Conservation (phyloP, 2,888 invertebrate species). For the Homarus gammarus region DNA sequence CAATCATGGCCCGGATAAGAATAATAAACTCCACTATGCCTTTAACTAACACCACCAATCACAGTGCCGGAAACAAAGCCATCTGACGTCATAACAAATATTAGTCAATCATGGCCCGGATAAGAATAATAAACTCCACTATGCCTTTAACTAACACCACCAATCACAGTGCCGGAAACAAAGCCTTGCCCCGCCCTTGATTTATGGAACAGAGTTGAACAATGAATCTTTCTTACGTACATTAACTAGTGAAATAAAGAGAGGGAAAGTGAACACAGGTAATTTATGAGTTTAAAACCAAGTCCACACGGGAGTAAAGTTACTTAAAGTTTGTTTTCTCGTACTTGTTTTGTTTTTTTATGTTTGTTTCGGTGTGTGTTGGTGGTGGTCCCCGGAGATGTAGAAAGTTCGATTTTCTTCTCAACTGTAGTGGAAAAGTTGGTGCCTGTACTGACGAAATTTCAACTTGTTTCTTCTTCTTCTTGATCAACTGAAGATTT, state of each 20-base stretch:
- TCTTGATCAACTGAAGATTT: too few species aligned
- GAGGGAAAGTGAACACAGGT: background rate
- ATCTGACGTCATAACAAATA: too few species aligned
- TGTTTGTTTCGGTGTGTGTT: too few species aligned
- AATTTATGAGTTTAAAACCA: background rate
- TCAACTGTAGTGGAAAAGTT: too few species aligned
- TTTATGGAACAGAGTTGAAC: constrained; percentile 9
- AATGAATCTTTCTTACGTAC: background rate
- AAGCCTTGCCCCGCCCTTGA: background rate
- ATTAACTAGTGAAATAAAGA: background rate
- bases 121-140: background rate
- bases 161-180: background rate
- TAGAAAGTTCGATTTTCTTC: too few species aligned
- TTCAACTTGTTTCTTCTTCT: too few species aligned
- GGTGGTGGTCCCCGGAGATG: too few species aligned
- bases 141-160: background rate
- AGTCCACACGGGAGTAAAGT: background rate
- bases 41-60: background rate
- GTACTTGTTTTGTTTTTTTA: too few species aligned
- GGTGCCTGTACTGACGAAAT: too few species aligned
- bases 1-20: background rate
- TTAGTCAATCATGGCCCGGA: background rate
- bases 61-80: background rate
- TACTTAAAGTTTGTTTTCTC: too few species aligned
- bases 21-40: background rate